Conservation (phyloP, 2,113 vertebrate genomes). For the Callipepla squamata region DNA sequence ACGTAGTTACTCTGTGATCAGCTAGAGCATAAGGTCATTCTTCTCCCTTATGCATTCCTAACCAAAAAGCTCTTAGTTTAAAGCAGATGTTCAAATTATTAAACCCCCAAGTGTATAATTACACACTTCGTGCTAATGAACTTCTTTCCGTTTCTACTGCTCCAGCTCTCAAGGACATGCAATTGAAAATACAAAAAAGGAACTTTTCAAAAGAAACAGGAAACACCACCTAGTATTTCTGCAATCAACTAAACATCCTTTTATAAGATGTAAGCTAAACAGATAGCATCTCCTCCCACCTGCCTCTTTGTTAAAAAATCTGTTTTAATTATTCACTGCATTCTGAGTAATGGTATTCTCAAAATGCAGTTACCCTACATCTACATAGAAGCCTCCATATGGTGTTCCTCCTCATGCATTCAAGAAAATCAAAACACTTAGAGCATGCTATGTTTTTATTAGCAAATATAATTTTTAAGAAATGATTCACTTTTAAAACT, state of each 20-base stretch:
- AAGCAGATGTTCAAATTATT: slow-evolving; percentile 47
- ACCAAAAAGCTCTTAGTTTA: neutral
- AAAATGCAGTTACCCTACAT: neutral
- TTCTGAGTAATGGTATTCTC: neutral
- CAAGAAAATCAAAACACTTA: neutral
- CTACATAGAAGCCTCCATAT: neutral
- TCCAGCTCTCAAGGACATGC: slow-evolving; percentile 42
- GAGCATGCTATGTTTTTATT: too few species aligned
- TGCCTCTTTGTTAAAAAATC: slow-evolving; percentile 45
- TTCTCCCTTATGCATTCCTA: neutral
- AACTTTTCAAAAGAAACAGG: neutral
- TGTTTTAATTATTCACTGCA: slow-evolving; percentile 41
- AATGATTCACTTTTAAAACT: neutral
- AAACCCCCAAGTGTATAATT: slow-evolving; percentile 34
- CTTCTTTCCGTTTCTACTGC: neutral
- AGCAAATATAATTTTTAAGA: neutral
- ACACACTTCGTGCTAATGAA: slow-evolving; percentile 1
- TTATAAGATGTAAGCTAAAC: neutral
- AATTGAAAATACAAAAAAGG: neutral
- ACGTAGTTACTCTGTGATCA: neutral
- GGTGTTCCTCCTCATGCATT: slow-evolving; percentile 18
- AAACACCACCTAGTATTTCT: neutral
- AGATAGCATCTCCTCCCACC: neutral
- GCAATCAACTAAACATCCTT: neutral
- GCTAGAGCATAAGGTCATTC: neutral